Evolutionary conservation across 1,140 invertebrate species (phyloP), one percentile per base, ranked within the genome.

Genomic region (Bombyx mandarina): DNA sequence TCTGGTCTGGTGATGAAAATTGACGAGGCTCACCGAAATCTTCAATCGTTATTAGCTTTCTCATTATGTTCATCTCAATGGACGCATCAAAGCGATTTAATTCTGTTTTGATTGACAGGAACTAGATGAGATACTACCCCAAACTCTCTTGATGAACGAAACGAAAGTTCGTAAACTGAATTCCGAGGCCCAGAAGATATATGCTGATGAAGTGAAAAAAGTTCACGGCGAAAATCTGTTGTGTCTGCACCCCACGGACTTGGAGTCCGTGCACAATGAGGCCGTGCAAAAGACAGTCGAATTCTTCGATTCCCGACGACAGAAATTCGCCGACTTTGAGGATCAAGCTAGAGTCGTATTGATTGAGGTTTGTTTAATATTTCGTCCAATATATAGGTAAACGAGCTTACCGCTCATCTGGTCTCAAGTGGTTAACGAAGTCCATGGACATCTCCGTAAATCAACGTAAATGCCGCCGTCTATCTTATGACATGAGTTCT

Each of bases 61-160:
- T 35, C 26, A 35, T 35, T 2, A 35, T 5, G 26, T 35, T 35
- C 26, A 35, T 35, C 26, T 35, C 26, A 35, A 35, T 5, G 4
- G 4, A 35, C 0, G 12, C 12, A 18, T 18, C 26, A 35, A 35
- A 3, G 2, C 4, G 26, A 35, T 35, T 35, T 35, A 3, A 35
- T 35, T 3, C 26, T 5, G 26, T 35, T 35, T 35, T 35, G 26
- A 35, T 5, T 35, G 26, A 35, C 58, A 60, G 58, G 58, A 60
- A 12, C 42, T 60, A 10, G 58, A 49, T 7, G 53, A 46, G 2
- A 26, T 35, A 7, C 43, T 60, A 10, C 12, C 52, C n/a, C 46
- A 54, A 22, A 55, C 45, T n/a, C 2, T 55, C 9, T 45, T 49
- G 53, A 54, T 50, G 47, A 60, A 60, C 22, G 53, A 55, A 45